Percentiles rank a stretch among this genome's conserved stretches.
These are phyloP conservation scores for Sarcophaga carnaria DNA, from an alignment of 2,888 invertebrate genomes.

Conservation along the genomic window DNA sequence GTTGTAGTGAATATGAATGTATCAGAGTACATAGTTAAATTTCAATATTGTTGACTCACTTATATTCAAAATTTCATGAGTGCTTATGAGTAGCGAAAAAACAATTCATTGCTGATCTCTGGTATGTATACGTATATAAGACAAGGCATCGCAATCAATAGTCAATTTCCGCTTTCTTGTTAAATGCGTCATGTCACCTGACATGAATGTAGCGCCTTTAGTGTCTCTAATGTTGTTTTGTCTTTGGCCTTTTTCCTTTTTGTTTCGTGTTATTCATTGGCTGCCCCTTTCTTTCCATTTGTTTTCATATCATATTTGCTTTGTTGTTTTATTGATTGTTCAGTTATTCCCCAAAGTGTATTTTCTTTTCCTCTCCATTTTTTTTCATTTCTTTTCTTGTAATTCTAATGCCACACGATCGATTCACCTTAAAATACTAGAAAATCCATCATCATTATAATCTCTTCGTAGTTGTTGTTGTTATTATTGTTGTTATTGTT, in stretches of 20 bases:
- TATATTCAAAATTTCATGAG: no score
- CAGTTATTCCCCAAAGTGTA: slow-evolving; percentile 65
- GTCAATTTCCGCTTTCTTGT: slow-evolving; percentile 58
- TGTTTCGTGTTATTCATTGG: background rate
- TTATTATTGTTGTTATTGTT: no score
- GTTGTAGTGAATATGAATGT: no score
- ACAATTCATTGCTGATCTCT: no score
- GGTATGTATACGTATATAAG: background rate
- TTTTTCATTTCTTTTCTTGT: slow-evolving; percentile 36
- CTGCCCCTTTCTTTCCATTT: slow-evolving; percentile 8
- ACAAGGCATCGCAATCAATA: slow-evolving; percentile 21
- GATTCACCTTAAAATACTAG: background rate
- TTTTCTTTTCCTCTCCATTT: background rate
- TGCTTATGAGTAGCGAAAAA: no score
- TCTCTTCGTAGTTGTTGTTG: slow-evolving; percentile 38
- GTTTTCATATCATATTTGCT: slow-evolving; percentile 32
- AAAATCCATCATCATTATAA: slow-evolving; percentile 62
- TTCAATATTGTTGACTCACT: no score
- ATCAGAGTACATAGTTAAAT: no score
- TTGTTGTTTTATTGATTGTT: slow-evolving; percentile 20
- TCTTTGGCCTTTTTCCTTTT: slow-evolving; percentile 17
- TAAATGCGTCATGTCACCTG: slow-evolving; percentile 62
- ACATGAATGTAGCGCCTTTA: slow-evolving; percentile 64
- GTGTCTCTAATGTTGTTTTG: slow-evolving; percentile 48
- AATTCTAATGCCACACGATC: slow-evolving; percentile 43